phyloP scores from a whole-genome alignment of 2,797 vertebrate genomes.

The Hyperoplus immaculatus region DNA sequence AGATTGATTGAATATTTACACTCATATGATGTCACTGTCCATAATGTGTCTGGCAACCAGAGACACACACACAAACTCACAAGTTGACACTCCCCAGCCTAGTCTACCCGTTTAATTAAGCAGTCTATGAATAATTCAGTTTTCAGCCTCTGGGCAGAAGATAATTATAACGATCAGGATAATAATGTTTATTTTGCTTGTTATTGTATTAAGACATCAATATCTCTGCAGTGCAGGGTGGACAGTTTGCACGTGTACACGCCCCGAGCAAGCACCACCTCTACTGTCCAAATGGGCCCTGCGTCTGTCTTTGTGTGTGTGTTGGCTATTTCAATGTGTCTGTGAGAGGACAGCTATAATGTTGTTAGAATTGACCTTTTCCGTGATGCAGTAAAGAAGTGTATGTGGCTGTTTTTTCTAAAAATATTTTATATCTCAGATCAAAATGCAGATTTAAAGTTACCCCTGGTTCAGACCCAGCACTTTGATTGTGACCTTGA shows the following conservation, averaged over 20 bases:
- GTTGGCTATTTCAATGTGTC: not conserved
- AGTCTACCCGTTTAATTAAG: constrained; percentile 88
- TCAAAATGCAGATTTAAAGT: constrained; percentile 24
- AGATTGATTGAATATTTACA: constrained; percentile 77
- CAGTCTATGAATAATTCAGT: constrained; percentile 87
- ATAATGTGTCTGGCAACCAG: constrained; percentile 53
- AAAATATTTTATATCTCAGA: constrained; percentile 3
- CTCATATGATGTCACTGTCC: constrained; percentile 74
- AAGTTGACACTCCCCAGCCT: constrained; percentile 47
- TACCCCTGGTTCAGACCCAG: constrained; percentile 20
- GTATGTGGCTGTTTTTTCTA: not conserved
- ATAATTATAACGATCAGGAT: constrained; percentile 89
- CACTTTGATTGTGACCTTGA: constrained; percentile 25
- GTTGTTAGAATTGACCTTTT: constrained; percentile 6
- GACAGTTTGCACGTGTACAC: constrained; percentile 67
- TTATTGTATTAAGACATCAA: constrained; percentile 89
- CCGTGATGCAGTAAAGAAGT: not conserved
- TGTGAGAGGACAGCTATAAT: constrained; percentile 7
- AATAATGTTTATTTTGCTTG: constrained; percentile 90
- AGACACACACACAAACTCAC: constrained; percentile 55
- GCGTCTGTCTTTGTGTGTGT: constrained; percentile 17
- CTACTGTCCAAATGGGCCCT: constrained; percentile 17
- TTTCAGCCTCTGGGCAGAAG: constrained; percentile 85
- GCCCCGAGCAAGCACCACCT: constrained; percentile 61
- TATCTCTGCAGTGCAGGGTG: constrained; percentile 79